Base-by-base conservation (phyloP, 53 echinoderm and acorn worm genomes). In the Paelopatides confundens region DNA sequence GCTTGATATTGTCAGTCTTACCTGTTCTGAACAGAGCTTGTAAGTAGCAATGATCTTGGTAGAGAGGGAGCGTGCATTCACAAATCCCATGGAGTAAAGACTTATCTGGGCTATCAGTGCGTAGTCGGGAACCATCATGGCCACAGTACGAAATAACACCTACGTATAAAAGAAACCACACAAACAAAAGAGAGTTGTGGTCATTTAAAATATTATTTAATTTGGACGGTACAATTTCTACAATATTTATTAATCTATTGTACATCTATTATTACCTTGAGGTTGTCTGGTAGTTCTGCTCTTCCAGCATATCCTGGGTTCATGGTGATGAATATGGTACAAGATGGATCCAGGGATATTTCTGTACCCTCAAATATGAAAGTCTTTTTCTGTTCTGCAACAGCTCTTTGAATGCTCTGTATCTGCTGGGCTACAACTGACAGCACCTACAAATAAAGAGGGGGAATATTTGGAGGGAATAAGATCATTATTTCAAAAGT, bases 61-160 rank as follows among this genome's bases (percentile, higher is more conserved):
- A 6, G 96, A 94, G 31, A 96, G 89, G 17, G 93, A 91, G 50
- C 96, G 86, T n/a, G 96, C 96, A 86, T 89, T 88, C 34, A 96
- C 96, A 90, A 96, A 96, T 0, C 96, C 96, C 96, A 96, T 96
- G 67, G 96, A 96, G 86, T 96, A 96, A 33, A 96, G 90, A 81
- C 96, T 96, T 69, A 96, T 96, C 88, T 94, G 93, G 58, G 96
- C 96, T 63, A 96, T 96, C 83, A 96, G 46, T 32, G 96, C 93
- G 84, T 96, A 96, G 85, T 96, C 96, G 54, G 96, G 96, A 21
- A 96, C 96, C 96, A 96, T 96, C 96, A 96, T 96, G 65, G 96
- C 96, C 52, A 96, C 96, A 18, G 96, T 96, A 62, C 96, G 94
- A 83, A 96, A 96, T 30, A 96, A 58, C 21, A 96, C 94, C 96